These are phyloP conservation scores for Galeruca laticollis DNA, from an alignment of 2,888 invertebrate genomes.

Conservation along the genomic window DNA sequence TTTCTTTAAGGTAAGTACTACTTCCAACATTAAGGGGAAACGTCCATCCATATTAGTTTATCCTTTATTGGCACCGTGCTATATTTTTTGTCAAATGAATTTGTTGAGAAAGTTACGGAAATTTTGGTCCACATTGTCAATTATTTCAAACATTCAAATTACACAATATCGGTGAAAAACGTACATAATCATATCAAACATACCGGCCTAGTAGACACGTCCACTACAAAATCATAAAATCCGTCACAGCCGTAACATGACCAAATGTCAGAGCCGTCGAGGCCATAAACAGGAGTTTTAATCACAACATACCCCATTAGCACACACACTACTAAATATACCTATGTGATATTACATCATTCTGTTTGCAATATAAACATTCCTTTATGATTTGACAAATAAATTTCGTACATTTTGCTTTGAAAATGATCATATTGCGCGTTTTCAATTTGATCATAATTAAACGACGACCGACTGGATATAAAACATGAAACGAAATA, in stretches of 20 bases:
- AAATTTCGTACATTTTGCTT: constrained; percentile 61
- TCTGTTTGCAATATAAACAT: constrained; percentile 64
- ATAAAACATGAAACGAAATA: constrained; percentile 56
- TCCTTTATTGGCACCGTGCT: too few species aligned
- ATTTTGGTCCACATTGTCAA: too few species aligned
- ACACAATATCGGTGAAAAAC: too few species aligned
- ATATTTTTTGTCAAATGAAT: too few species aligned
- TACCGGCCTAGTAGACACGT: constrained; percentile 52
- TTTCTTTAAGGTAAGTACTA: too few species aligned
- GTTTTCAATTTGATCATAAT: constrained; percentile 59
- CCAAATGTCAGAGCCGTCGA: constrained; percentile 54
- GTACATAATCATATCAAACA: not conserved
- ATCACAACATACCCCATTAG: constrained; percentile 67
- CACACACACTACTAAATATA: constrained; percentile 66
- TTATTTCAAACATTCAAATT: too few species aligned
- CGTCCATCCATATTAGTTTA: too few species aligned
- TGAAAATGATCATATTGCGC: constrained; percentile 57
- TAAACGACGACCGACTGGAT: constrained; percentile 54
- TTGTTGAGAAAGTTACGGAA: too few species aligned
- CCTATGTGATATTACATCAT: constrained; percentile 64
- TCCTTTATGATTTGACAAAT: constrained; percentile 65
- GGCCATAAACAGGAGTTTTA: constrained; percentile 67
- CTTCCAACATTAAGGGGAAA: too few species aligned
- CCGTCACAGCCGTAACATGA: constrained; percentile 61
- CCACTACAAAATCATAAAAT: constrained; percentile 62